These are phyloP conservation scores for Delphinapterus leucas DNA, from an alignment of 2,113 vertebrate genomes.

Conservation along the genomic window DNA sequence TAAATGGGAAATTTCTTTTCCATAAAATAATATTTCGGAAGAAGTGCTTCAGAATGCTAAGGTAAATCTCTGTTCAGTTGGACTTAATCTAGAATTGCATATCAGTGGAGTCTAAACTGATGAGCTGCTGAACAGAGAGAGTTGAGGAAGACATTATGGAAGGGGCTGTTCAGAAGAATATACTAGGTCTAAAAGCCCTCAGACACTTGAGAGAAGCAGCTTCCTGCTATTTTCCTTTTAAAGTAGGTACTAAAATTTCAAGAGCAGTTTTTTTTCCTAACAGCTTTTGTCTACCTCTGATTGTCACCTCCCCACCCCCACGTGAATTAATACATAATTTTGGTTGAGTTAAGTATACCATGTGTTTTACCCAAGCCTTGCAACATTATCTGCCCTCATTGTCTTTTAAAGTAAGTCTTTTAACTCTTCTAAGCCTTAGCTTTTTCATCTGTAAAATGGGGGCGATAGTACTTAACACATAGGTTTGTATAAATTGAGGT, in stretches of 20 bases:
- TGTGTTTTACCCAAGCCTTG: neutral
- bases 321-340: slow-evolving; percentile 30
- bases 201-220: neutral
- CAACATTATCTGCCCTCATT: neutral
- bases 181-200: neutral
- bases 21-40: neutral
- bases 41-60: slow-evolving; percentile 6
- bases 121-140: neutral
- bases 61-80: neutral
- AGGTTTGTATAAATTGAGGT: neutral
- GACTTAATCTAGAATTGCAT: neutral
- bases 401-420: neutral
- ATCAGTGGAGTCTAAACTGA: neutral
- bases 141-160: neutral
- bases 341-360: slow-evolving; percentile 1
- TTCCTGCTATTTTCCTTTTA: neutral
- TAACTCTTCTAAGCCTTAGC: neutral
- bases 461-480: neutral
- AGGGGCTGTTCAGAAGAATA: neutral
- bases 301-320: neutral
- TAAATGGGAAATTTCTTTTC: neutral
- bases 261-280: neutral
- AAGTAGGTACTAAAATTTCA: neutral
- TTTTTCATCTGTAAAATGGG: neutral
- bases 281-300: neutral